phyloP scores from a whole-genome alignment of 2,888 invertebrate species.

The Hirudinaria manillensis region DNA sequence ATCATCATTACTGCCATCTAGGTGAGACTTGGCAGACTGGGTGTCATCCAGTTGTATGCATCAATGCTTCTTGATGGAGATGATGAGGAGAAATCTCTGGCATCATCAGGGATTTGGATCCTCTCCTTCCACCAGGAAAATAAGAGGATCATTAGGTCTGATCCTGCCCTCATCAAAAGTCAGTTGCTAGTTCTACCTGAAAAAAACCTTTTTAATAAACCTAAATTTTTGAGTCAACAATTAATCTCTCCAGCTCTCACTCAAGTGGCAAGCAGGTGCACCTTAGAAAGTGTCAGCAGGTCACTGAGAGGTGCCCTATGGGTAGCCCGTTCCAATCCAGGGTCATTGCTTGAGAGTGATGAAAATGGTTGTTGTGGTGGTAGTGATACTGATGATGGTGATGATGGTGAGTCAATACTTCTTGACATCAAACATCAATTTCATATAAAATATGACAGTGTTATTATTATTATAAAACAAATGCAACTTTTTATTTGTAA shows the following conservation, averaged over 20 bases:
- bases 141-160: conserved; percentile 43
- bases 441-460: not conserved
- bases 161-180: conserved; percentile 45
- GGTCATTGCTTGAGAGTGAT: not conserved
- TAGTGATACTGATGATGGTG: not conserved
- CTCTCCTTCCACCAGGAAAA: conserved; percentile 47
- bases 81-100: conserved; percentile 44
- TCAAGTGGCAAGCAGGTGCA: conserved; percentile 39
- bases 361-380: not conserved
- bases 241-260: conserved; percentile 43
- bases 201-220: no score
- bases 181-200: conserved; percentile 28
- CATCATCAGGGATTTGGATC: conserved; percentile 48
- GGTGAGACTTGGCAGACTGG: conserved; percentile 35
- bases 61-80: conserved; percentile 35
- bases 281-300: conserved; percentile 42
- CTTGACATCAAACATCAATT: no score
- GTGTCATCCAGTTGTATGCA: conserved; percentile 38
- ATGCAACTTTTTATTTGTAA: no score
- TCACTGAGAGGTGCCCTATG: conserved; percentile 49
- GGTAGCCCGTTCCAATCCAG: conserved; percentile 40
- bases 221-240: no score
- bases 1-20: not conserved
- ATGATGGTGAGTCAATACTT: not conserved
- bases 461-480: not conserved